Evolutionary conservation across 1,140 invertebrate species (phyloP).

Genomic region (Drosophila lini): DNA sequence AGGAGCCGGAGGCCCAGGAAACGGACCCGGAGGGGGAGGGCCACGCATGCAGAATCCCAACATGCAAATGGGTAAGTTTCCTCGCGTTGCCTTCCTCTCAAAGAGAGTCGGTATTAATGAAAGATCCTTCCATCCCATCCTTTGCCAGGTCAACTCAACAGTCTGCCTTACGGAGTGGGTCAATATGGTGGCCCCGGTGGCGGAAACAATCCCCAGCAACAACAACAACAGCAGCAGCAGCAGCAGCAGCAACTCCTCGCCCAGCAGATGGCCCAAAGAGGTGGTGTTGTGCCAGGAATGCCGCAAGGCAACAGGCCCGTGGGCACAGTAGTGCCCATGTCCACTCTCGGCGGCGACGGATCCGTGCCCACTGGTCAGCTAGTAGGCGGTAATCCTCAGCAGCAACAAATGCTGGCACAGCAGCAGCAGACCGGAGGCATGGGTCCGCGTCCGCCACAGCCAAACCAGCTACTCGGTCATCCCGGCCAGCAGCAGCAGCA

Average conservation of each 20-base stretch:
- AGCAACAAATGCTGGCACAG: slow-evolving; percentile 85
- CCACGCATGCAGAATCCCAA: slow-evolving; percentile 85
- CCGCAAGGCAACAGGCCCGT: slow-evolving; percentile 84
- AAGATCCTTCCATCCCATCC: not conserved
- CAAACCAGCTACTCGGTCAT: slow-evolving; percentile 73
- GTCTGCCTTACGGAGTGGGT: slow-evolving; percentile 79
- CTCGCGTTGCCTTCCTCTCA: not conserved
- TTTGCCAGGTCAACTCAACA: slow-evolving; percentile 73
- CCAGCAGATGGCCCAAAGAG: slow-evolving; percentile 84
- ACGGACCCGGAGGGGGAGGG: slow-evolving; percentile 65
- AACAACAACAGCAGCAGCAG: slow-evolving; percentile 32
- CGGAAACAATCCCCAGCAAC: slow-evolving; percentile 65
- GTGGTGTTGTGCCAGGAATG: slow-evolving; percentile 85
- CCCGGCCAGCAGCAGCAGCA: slow-evolving; percentile 39
- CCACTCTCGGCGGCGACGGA: slow-evolving; percentile 84
- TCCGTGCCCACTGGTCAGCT: slow-evolving; percentile 83
- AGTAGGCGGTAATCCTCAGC: slow-evolving; percentile 54
- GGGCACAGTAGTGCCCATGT: slow-evolving; percentile 76
- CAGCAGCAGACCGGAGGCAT: slow-evolving; percentile 73
- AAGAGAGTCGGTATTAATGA: not conserved
- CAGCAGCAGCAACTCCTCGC: slow-evolving; percentile 76
- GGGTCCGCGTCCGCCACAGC: slow-evolving; percentile 66
- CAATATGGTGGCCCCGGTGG: slow-evolving; percentile 74
- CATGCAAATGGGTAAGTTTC: slow-evolving; percentile 77
- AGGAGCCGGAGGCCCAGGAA: slow-evolving; percentile 53